phyloP scores from a whole-genome alignment of 1,140 invertebrate species.

The Saccostrea glomerata region DNA sequence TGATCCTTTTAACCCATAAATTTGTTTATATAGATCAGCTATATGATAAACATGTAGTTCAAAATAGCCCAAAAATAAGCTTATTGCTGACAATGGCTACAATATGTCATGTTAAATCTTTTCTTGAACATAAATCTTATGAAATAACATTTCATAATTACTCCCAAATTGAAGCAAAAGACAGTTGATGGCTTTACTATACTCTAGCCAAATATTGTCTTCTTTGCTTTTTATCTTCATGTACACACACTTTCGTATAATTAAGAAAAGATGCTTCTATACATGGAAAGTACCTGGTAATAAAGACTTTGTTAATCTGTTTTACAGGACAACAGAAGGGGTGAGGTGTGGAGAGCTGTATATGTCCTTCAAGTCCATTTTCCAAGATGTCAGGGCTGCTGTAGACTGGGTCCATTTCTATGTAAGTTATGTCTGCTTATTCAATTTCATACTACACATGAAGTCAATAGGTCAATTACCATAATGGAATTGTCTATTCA shows the following conservation, averaged over 20 bases:
- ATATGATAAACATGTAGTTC: too few species aligned
- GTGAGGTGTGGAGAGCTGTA: slow-evolving; percentile 95
- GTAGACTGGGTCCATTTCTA: slow-evolving; percentile 93
- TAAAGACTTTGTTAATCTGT: slow-evolving; percentile 23
- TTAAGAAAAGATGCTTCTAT: too few species aligned
- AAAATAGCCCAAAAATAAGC: too few species aligned
- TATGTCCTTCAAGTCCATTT: slow-evolving; percentile 99
- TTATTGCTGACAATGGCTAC: too few species aligned
- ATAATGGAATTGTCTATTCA: background rate
- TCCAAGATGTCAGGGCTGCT: slow-evolving; percentile 97
- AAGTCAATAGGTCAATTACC: background rate
- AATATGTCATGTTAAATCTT: too few species aligned
- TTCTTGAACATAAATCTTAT: too few species aligned
- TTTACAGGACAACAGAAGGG: slow-evolving; percentile 82
- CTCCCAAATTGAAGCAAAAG: too few species aligned
- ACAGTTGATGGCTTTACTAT: background rate
- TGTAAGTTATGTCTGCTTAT: slow-evolving; percentile 57
- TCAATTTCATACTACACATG: background rate
- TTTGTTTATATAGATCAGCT: too few species aligned
- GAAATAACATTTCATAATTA: too few species aligned
- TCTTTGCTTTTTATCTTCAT: background rate
- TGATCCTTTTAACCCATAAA: too few species aligned
- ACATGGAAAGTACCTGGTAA: background rate
- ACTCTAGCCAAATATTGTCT: background rate
- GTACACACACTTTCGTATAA: too few species aligned